Base-by-base conservation (phyloP, 2,888 invertebrate species). In the Azorinus chamasolen region DNA sequence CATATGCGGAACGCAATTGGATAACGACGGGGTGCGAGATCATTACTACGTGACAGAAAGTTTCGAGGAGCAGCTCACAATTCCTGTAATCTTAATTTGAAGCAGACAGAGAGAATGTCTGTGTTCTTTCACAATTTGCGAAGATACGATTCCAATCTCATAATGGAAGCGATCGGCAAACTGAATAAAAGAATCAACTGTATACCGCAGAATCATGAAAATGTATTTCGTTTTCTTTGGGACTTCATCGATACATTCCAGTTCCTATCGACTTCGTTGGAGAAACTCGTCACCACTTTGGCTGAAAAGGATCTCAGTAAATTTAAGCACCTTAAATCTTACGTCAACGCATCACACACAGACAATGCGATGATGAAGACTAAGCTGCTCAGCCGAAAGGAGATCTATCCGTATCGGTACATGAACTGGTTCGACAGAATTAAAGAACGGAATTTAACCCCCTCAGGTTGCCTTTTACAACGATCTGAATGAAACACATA, bases 401-500 rank as follows among this genome's bases (percentile, higher is more conserved):
- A 41, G 1, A 41, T 66, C 16, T 66, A 37, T 39, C 57, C 57
- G 4, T 66, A 66, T 39, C 57, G 58, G 10, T 66, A 66, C 18
- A 22, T 48, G 20, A 20, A 37, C 14, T 3, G 16, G 24, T 32
- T 16, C 16, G 16, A 18, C 2, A 46, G 41, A 24, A 58, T 66
- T 48, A n/a, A 66, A 1, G 58, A 66, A 48, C 37, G 37, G 14
- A 5, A n/a, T 18, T 18, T 66, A n/a, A 1, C 66, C 66, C 3
- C 37, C 48, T 22, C 57, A 57, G 39, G 57, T 48, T 8, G 25
- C 3, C 1, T 58, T 66, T 50, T 66, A 66, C 25, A 50, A 37
- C 16, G n/a, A 16, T 14, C 6, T 46, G 55, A n/a, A n/a, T n/a
- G n/a, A n/a, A n/a, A n/a, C n/a, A n/a, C n/a, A n/a, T n/a, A n/a